phyloP scores from a whole-genome alignment of 2,113 vertebrate species.

The Dasyornis broadbenti region DNA sequence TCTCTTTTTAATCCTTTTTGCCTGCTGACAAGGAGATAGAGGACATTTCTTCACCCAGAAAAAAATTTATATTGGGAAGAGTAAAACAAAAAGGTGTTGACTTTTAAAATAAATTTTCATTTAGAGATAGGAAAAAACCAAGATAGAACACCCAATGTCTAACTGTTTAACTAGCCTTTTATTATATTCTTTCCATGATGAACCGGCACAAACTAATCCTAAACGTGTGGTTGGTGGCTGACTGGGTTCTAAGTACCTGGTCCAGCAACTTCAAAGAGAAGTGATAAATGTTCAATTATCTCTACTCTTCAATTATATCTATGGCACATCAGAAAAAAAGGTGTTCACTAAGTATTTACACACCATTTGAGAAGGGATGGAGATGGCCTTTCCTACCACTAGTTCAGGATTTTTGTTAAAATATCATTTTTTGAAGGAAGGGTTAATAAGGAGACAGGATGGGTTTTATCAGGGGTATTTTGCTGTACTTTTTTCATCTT shows the following conservation, averaged over 20 bases:
- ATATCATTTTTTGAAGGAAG: neutral
- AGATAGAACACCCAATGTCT: neutral
- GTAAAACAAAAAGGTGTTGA: accelerated
- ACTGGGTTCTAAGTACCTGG: neutral
- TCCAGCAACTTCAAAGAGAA: neutral
- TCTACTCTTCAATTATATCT: neutral
- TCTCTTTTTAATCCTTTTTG: neutral
- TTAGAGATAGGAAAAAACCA: neutral
- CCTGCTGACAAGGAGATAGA: neutral
- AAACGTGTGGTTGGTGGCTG: accelerated
- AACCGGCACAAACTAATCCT: neutral
- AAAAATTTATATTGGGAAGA: neutral
- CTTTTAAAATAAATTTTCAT: neutral
- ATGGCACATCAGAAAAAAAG: neutral
- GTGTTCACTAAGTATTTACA: neutral
- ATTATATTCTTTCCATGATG: neutral
- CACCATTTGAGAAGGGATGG: neutral
- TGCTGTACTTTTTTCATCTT: neutral
- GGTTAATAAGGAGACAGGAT: neutral
- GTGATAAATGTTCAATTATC: neutral
- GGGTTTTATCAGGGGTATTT: neutral
- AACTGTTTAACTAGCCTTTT: neutral
- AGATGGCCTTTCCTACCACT: neutral
- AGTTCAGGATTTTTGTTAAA: neutral
- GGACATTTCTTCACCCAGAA: neutral